Percentiles rank a stretch among this genome's conserved stretches.
Conservation (phyloP, 2,113 vertebrate genomes). For the Sebastes schlegelii region DNA sequence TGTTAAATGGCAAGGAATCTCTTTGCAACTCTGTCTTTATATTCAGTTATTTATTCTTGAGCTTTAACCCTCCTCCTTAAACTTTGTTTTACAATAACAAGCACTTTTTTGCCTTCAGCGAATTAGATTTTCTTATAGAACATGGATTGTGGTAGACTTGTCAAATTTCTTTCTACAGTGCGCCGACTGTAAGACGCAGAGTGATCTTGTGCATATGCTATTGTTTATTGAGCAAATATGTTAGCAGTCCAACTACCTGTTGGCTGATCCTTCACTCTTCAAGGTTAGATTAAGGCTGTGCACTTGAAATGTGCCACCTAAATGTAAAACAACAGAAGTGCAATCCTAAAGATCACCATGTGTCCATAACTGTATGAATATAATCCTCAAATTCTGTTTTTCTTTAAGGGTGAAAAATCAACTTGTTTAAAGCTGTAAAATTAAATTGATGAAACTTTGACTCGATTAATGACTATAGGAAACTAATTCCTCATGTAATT, state of each 20-base stretch:
- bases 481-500: not conserved
- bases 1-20: not conserved
- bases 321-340: not conserved
- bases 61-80: not conserved
- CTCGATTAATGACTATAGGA: not conserved
- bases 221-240: slow-evolving; percentile 54
- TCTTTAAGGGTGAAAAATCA: not conserved
- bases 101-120: no score
- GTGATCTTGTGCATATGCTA: slow-evolving; percentile 2
- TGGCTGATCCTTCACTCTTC: slow-evolving; percentile 54
- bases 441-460: not conserved
- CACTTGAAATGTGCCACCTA: not conserved
- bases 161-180: not conserved
- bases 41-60: not conserved
- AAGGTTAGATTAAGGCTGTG: slow-evolving; percentile 66
- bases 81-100: no score
- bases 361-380: not conserved
- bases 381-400: not conserved
- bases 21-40: not conserved
- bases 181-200: not conserved
- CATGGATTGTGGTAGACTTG: not conserved
- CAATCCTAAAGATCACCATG: not conserved
- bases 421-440: not conserved
- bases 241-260: slow-evolving; percentile 24
- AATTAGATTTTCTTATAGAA: not conserved